Evolutionary conservation across 2,888 invertebrate species (phyloP).

Genomic region (Pandemis cinnamomeana): DNA sequence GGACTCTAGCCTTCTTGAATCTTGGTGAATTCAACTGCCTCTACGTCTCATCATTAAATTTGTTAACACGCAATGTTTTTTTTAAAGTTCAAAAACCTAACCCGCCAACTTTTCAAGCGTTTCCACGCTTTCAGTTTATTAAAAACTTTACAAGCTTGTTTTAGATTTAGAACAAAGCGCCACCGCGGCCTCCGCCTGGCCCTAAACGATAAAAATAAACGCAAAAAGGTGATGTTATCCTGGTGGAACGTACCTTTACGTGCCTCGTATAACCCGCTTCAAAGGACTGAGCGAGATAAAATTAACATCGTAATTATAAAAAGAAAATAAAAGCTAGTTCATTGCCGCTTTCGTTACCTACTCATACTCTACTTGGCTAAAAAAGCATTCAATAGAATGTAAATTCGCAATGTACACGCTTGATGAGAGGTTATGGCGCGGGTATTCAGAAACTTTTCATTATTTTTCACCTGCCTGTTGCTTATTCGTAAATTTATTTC

Average conservation of each 20-base stretch:
- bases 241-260: slow-evolving; percentile 30
- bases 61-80: not conserved
- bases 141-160: slow-evolving; percentile 38
- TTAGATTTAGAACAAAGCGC: slow-evolving; percentile 25
- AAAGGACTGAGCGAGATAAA: slow-evolving; percentile 48
- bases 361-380: not conserved
- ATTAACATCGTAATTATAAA: slow-evolving; percentile 37
- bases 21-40: too few species aligned
- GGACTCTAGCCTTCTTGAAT: too few species aligned
- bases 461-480: slow-evolving; percentile 55
- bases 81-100: not conserved
- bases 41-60: not conserved
- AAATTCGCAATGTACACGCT: not conserved
- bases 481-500: slow-evolving; percentile 40
- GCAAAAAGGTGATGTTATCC: slow-evolving; percentile 44
- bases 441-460: slow-evolving; percentile 43
- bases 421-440: slow-evolving; percentile 26
- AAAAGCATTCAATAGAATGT: slow-evolving; percentile 15
- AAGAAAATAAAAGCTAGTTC: slow-evolving; percentile 3
- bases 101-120: not conserved
- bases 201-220: slow-evolving; percentile 49
- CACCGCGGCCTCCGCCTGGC: slow-evolving; percentile 28
- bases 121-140: slow-evolving; percentile 18
- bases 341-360: not conserved
- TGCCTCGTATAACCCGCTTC: slow-evolving; percentile 47